These are phyloP conservation scores for Smittia sp. DNA, from an alignment of 2,888 invertebrate species.

Conservation along the genomic window DNA sequence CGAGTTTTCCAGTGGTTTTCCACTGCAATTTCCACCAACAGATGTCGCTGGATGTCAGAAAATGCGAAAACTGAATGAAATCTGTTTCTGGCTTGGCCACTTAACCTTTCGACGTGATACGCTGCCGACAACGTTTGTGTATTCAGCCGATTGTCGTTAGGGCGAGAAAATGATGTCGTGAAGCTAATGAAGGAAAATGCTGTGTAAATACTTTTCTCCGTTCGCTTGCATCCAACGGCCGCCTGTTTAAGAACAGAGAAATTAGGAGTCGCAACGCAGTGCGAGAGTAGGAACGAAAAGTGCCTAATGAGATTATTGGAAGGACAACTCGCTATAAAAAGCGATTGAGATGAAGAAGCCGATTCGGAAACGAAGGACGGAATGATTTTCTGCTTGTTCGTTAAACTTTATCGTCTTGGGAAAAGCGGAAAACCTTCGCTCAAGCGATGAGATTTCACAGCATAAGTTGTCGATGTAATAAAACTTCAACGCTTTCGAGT, in stretches of 20 bases:
- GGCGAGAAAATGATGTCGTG: not conserved
- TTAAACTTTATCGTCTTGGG: not conserved
- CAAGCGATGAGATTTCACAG: not conserved
- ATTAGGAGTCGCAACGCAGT: not conserved
- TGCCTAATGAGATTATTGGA: not conserved
- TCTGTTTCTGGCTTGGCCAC: not conserved
- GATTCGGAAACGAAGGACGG: not conserved
- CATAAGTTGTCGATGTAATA: not conserved
- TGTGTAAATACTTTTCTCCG: not conserved
- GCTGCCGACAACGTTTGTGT: too few relatives aligned
- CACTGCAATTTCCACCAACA: slow-evolving; percentile 3
- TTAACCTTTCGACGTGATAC: too few relatives aligned
- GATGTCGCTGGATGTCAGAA: not conserved
- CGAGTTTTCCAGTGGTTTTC: slow-evolving; percentile 8
- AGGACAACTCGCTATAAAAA: not conserved
- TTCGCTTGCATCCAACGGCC: not conserved
- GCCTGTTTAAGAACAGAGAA: not conserved
- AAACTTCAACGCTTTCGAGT: not conserved
- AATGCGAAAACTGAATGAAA: not conserved
- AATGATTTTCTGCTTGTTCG: not conserved
- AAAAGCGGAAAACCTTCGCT: not conserved
- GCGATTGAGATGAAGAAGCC: not conserved
- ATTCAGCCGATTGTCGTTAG: not conserved
- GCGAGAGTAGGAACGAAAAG: not conserved
- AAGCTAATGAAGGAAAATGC: not conserved